phyloP scores from a whole-genome alignment of 1,140 invertebrate species.

The Drosophila auraria region DNA sequence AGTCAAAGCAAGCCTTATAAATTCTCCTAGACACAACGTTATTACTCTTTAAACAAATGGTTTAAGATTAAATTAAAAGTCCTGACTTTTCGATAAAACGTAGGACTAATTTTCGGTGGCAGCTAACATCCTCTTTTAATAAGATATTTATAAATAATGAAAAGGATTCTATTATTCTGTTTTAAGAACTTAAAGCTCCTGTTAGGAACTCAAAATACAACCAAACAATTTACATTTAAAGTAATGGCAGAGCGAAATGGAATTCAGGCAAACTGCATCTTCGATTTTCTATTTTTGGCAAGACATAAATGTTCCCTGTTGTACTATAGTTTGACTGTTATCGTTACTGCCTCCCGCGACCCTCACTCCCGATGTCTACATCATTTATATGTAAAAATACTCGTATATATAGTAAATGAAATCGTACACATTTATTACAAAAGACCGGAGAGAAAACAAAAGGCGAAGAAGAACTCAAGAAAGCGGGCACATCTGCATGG shows the following conservation, averaged over 20 bases:
- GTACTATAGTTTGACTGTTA: conserved; percentile 57
- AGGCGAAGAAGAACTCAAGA: conserved; percentile 58
- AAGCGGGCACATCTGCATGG: conserved; percentile 77
- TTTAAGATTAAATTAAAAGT: too few species aligned
- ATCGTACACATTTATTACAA: conserved; percentile 75
- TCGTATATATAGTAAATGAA: conserved; percentile 31
- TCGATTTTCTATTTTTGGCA: conserved; percentile 61
- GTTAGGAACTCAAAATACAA: not conserved
- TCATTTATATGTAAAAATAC: conserved; percentile 26
- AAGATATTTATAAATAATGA: too few species aligned
- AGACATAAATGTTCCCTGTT: conserved; percentile 56
- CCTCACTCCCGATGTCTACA: conserved; percentile 12
- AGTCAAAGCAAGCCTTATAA: too few species aligned
- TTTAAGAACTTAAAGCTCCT: too few species aligned
- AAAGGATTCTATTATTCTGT: too few species aligned
- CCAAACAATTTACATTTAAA: conserved; percentile 31
- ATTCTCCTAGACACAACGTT: too few species aligned
- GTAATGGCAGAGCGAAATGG: conserved; percentile 56
- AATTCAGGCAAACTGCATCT: conserved; percentile 53
- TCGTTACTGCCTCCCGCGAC: conserved; percentile 42
- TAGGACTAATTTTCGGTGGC: too few species aligned
- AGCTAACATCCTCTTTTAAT: too few species aligned
- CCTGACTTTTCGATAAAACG: too few species aligned
- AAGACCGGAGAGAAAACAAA: conserved; percentile 72
- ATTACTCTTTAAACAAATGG: too few species aligned